Percentiles rank a stretch among this genome's conserved stretches.
phyloP scores from a whole-genome alignment of 2,113 vertebrate genomes.

The Oryzias melastigma region DNA sequence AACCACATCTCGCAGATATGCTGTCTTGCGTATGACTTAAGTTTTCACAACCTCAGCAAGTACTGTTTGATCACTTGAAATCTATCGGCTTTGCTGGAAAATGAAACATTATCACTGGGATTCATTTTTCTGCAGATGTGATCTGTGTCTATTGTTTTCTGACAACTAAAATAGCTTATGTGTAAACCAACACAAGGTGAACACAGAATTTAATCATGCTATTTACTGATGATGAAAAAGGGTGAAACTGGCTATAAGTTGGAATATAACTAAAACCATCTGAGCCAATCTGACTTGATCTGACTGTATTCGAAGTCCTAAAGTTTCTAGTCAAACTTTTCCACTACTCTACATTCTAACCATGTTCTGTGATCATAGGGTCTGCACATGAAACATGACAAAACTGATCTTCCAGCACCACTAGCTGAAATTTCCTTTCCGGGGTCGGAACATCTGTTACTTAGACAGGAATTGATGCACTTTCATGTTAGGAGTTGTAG shows the following conservation, averaged over 20 bases:
- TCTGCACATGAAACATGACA: not conserved
- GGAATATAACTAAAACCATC: not conserved
- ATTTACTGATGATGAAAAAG: not conserved
- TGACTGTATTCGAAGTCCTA: not conserved
- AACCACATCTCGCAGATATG: too few relatives aligned
- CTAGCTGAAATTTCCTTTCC: slow-evolving; percentile 1
- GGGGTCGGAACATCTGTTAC: not conserved
- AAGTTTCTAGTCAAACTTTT: not conserved
- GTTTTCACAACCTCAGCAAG: too few relatives aligned
- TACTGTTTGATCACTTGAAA: too few relatives aligned
- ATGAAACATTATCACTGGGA: too few relatives aligned
- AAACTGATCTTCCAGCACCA: slow-evolving; percentile 1
- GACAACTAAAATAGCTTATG: too few relatives aligned
- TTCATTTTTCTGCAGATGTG: too few relatives aligned
- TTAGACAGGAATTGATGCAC: not conserved
- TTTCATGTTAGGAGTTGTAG: not conserved
- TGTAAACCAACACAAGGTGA: too few relatives aligned
- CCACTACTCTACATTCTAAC: not conserved
- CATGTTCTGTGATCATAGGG: not conserved
- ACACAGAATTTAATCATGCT: not conserved
- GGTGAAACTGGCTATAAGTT: too few relatives aligned
- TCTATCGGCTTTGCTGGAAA: too few relatives aligned
- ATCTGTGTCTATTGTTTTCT: too few relatives aligned
- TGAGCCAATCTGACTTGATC: not conserved
- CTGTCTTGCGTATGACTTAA: too few relatives aligned